Conservation (phyloP, 2,888 invertebrate genomes). For the Perdita meconis region DNA sequence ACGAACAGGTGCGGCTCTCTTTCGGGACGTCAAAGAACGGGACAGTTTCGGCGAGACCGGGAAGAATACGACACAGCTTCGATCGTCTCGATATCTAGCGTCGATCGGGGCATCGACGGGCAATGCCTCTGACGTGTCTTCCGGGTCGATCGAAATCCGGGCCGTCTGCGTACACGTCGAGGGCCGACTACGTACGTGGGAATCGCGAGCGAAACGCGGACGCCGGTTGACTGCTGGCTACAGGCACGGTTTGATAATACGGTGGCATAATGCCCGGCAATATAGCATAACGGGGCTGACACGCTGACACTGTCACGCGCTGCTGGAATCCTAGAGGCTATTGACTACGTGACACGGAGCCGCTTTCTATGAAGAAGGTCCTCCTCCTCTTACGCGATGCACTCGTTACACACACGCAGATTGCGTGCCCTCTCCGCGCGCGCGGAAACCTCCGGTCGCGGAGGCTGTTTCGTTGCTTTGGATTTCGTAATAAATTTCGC, state of each 20-base stretch:
- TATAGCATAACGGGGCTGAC: constrained; percentile 74
- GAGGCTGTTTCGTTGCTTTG: neutral
- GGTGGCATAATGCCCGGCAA: constrained; percentile 71
- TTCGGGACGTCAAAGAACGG: constrained; percentile 17
- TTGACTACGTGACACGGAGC: constrained; percentile 69
- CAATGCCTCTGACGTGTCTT: constrained; percentile 64
- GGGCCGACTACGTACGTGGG: constrained; percentile 32
- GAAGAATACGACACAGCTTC: constrained; percentile 1
- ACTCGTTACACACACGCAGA: constrained; percentile 64
- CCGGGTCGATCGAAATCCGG: constrained; percentile 54
- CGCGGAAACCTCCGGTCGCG: constrained; percentile 14
- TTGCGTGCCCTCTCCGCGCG: constrained; percentile 26
- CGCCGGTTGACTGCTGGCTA: constrained; percentile 48
- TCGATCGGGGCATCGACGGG: constrained; percentile 55
- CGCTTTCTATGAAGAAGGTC: constrained; percentile 52
- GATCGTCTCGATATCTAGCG: constrained; percentile 46
- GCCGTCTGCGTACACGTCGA: constrained; percentile 14
- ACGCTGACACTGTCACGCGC: constrained; percentile 74
- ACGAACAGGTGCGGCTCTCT: neutral
- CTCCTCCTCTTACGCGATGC: constrained; percentile 49
- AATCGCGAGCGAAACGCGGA: constrained; percentile 56
- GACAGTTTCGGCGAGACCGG: constrained; percentile 3
- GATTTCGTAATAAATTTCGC: constrained; percentile 42
- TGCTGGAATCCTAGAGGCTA: constrained; percentile 69
- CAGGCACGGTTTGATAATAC: constrained; percentile 69